Evolutionary conservation across 30 jellyfish, hydroid and myxozoan species (phyloP).

Genomic region (Chironex yamaguchii): DNA sequence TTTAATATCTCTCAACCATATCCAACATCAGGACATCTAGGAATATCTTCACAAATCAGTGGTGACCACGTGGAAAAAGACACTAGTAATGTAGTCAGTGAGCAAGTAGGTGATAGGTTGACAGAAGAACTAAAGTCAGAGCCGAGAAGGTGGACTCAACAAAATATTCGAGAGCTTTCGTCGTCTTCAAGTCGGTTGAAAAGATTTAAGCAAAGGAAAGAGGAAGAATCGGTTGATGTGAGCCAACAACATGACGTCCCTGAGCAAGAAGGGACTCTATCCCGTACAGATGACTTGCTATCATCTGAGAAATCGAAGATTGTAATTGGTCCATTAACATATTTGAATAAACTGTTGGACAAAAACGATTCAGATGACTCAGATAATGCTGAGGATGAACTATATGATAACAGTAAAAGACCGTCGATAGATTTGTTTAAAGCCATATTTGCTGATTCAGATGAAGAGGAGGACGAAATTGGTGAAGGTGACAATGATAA

Average conservation of each 20-base stretch:
- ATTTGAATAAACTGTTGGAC: slow-evolving; percentile 45
- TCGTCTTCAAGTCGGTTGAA: neutral
- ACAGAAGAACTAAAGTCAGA: neutral
- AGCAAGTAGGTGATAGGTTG: neutral
- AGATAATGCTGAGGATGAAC: neutral
- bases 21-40: slow-evolving; percentile 74
- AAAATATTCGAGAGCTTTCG: neutral
- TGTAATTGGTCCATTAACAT: slow-evolving; percentile 81
- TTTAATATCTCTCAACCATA: slow-evolving; percentile 84
- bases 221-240: neutral
- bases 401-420: neutral
- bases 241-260: neutral
- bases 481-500: neutral
- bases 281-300: neutral
- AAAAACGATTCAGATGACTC: neutral
- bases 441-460: slow-evolving; percentile 89
- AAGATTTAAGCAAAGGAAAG: neutral
- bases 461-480: slow-evolving; percentile 5
- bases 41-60: slow-evolving; percentile 8
- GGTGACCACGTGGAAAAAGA: neutral
- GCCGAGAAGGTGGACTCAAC: neutral
- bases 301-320: neutral
- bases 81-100: neutral
- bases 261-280: neutral
- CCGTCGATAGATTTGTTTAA: slow-evolving; percentile 92